These are phyloP conservation scores for Nothoprocta perdicaria DNA, from an alignment of 2,113 vertebrate genomes.

Conservation along the genomic window DNA sequence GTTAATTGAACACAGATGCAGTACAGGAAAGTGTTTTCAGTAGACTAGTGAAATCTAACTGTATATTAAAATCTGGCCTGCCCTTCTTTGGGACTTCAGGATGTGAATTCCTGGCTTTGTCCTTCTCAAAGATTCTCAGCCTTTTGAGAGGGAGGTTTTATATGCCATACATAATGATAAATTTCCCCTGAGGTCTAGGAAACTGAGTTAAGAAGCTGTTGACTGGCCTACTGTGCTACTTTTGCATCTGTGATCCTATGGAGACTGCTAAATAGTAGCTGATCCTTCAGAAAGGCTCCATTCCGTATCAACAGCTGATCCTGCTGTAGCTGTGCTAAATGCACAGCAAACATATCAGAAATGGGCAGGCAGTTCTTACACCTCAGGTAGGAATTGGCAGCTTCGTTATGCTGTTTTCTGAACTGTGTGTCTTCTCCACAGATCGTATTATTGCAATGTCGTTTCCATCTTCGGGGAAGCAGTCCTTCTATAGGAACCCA, in stretches of 20 bases:
- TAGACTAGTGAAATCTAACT: background rate
- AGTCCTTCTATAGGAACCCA: constrained; percentile 95
- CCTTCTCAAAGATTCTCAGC: background rate
- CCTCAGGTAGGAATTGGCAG: background rate
- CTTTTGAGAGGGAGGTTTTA: background rate
- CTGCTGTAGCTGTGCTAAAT: background rate
- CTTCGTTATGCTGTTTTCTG: background rate
- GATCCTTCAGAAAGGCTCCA: background rate
- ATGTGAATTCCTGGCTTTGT: background rate
- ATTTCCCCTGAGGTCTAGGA: background rate
- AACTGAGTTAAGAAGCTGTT: background rate
- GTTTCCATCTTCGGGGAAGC: constrained; percentile 93
- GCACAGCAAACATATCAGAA: background rate
- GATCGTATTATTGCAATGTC: constrained; percentile 97
- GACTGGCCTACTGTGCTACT: background rate
- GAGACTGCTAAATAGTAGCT: background rate
- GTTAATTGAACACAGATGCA: background rate
- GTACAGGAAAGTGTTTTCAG: background rate
- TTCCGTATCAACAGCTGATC: background rate
- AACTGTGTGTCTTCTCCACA: constrained; percentile 50
- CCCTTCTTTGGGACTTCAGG: background rate
- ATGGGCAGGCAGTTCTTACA: background rate
- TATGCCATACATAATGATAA: background rate
- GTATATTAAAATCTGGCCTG: background rate
- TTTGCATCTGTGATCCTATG: background rate